Base-by-base conservation (phyloP, 2,797 vertebrate species). In the Melanotaenia pygmaea region DNA sequence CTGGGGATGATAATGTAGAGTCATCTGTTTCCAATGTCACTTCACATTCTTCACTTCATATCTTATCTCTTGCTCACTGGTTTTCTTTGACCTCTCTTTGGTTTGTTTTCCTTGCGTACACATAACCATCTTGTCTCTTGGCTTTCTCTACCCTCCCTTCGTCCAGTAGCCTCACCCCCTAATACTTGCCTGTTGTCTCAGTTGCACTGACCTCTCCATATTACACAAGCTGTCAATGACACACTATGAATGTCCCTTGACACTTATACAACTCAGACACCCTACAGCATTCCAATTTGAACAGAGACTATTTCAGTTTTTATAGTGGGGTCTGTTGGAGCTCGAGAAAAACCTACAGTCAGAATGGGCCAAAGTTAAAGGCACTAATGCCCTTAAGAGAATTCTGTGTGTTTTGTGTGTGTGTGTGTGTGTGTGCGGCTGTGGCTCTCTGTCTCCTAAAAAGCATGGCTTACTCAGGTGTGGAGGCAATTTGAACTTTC, bases 201-300 rank as follows among this genome's bases (percentile, higher is more conserved):
- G 61, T 79, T 70, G 35, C 80, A 76, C 75, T 86, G 83, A 89
- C 86, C 86, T 89, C 89, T 86, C 81, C 85, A 80, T 87, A 89
- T 89, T 86, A 90, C 80, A 81, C 80, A 81, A 75, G 86, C 83
- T 89, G 82, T 89, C 87, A 86, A 65, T 86, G 79, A 75, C 82
- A 81, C 88, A 88, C 83, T 83, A 85, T 74, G 67, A 81, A 82
- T 82, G 85, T 89, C 89, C 86, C 87, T 51, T 69, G 83, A 86
- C 88, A 89, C 85, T 83, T 80, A 82, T 85, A 84, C 34, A 28
- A 80, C 82, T 87, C 80, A 75, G 76, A 76, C 80, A 80, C 85
- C 88, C 85, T 81, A 81, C 37, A 77, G 89, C 81, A 71, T 81
- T 89, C 89, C 84, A 79, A 83, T 90, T 91, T 90, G 83, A 81